Percentiles rank a stretch among this genome's conserved stretches.
These are phyloP conservation scores for Lepidurus arcticus DNA, from an alignment of 1,140 invertebrate genomes.

Conservation along the genomic window DNA sequence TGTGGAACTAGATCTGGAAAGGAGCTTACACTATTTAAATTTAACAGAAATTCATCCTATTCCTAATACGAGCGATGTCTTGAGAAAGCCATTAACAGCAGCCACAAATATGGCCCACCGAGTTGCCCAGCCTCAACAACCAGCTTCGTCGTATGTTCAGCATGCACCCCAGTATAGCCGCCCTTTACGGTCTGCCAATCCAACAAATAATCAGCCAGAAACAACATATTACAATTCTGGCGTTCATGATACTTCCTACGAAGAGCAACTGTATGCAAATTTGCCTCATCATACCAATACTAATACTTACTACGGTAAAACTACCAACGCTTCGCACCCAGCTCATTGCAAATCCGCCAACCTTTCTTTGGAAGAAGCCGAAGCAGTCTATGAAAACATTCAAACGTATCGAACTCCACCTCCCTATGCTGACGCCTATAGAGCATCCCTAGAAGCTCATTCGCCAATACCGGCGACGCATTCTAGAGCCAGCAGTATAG, in stretches of 20 bases:
- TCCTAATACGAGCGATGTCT: neutral
- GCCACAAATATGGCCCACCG: neutral
- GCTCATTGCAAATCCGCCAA: neutral
- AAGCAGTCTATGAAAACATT: constrained; percentile 1
- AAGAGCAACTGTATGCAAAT: neutral
- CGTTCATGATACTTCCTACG: neutral
- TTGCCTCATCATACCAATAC: neutral
- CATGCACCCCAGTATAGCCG: neutral
- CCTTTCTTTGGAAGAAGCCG: neutral
- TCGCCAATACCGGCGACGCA: neutral
- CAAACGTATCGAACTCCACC: neutral
- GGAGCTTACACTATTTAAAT: constrained; percentile 11
- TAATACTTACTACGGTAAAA: neutral
- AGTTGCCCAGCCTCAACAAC: constrained; percentile 12
- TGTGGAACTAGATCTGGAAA: neutral
- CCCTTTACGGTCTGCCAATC: neutral
- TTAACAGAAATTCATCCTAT: neutral
- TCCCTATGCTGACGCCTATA: neutral
- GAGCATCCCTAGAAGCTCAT: neutral
- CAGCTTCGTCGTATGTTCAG: neutral
- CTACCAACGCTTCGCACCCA: neutral
- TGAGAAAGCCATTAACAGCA: neutral
- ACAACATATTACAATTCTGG: neutral
- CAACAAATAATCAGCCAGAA: neutral
- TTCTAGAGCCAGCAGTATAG: neutral